Base-by-base conservation (phyloP, 2,888 invertebrate species). In the Tetramorium bicarinatum region DNA sequence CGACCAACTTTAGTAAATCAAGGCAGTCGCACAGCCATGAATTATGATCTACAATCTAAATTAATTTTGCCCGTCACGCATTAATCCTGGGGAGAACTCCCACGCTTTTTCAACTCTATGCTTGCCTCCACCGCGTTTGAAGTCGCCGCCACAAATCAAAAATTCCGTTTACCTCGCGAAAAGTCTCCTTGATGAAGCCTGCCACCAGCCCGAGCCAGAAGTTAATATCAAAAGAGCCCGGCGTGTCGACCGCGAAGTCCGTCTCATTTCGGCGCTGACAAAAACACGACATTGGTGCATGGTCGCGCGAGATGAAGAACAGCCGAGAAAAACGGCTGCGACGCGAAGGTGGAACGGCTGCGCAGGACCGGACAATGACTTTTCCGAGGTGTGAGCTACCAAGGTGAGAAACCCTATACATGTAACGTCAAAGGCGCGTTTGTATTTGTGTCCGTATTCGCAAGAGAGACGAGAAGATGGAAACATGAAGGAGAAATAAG, bases 211-310 rank as follows among this genome's bases (percentile, higher is more conserved):
- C n/a, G 11, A 25, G 41, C 29, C 61, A 64, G 47, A 81, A 79
- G 82, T 87, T 87, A 85, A 85, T 85, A 79, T 85, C 72, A 34
- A 74, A 81, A 69, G 67, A 67, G 67, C 8, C 64, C 13, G 18
- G 49, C 54, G n/a, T 49, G 56, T 13, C 81, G 81, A 75, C 69
- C 47, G 52, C 54, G n/a, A 69, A 44, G 25, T 44, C 25, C 61
- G 34, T 64, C 52, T 56, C 64, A 13, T 49, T 52, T 61, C 21
- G 41, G 2, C 21, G 21, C 3, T 56, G 41, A 25, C 4, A 82
- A 85, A 79, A 75, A 71, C 41, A 52, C 61, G 54, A 61, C 59
- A 56, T 69, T 62, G 82, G 56, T 61, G 52, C 54, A 74, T 49
- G 62, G 47, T 67, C 29, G 81, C 15, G 34, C 21, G 69, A 34